Evolutionary conservation across 2,113 vertebrate species (phyloP), one percentile per base, ranked within the genome.

Genomic region (Chlorodrepanis virens): DNA sequence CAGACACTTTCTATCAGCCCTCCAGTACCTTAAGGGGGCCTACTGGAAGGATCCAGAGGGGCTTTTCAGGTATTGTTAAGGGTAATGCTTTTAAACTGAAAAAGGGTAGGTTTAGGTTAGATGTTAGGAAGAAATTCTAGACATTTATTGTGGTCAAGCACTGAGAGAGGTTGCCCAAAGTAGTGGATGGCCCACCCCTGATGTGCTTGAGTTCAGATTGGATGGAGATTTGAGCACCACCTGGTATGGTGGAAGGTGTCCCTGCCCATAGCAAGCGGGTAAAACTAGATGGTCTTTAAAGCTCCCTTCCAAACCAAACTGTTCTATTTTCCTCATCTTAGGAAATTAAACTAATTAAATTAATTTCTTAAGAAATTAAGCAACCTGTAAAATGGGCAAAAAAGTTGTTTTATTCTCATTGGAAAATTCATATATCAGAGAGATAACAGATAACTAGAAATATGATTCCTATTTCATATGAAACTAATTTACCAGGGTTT

Each of bases 131-230:
- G 29, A 68, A 57, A 56, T 42, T 40, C 4, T 60, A 54, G 29
- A 3, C 22, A 35, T 11, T 50, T 29, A 40, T 29, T 25, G 23
- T 72, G 5, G 3, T 50, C 21, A 47, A n/a, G 6, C 23, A 37
- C 19, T 45, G 18, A 25, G 29, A 27, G 10, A n/a, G 8, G 22
- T 31, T 86, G 22, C n/a, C 40, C 42, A 42, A 63, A n/a, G 8
- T 0, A 35, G n/a, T 49, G 20, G 39, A 19, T 52, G 14, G 2
- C 5, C 5, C 16, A 15, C 2, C 1, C 13, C 29, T 39, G 21
- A 18, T 14, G 7, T 29, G 7, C 54, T 83, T 19, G 39, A 17
- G 14, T 23, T 16, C 13, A 47, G 29, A 17, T 1, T 72, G 37
- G n/a, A 50, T 67, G 47, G 10, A 35, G 25, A 20, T 59, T 68